Percentiles rank a stretch among this genome's conserved stretches.
These are phyloP conservation scores for Bradypodion ventrale DNA, from an alignment of 2,797 vertebrate genomes.

Conservation along the genomic window DNA sequence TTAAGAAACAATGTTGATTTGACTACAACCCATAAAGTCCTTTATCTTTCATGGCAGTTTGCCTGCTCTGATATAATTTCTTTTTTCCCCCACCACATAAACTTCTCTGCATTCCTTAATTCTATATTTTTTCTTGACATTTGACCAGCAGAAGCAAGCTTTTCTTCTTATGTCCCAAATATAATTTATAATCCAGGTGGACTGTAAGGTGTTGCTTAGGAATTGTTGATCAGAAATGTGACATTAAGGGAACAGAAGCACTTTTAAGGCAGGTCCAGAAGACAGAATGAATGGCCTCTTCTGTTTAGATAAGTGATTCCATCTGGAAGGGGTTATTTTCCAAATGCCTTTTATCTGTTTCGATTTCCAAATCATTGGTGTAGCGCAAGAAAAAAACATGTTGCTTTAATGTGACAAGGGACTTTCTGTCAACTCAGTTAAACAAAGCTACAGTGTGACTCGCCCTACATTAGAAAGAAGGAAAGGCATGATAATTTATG, in stretches of 20 bases:
- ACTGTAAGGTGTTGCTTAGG: conserved; percentile 17
- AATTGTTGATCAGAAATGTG: conserved; percentile 1
- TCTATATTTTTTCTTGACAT: not conserved
- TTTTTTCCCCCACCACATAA: not conserved
- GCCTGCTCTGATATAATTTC: not conserved
- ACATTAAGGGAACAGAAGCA: not conserved
- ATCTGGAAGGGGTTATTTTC: conserved; percentile 50
- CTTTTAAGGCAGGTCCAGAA: conserved; percentile 15
- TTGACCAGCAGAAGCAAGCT: not conserved
- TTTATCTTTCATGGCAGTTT: not conserved
- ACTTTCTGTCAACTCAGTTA: conserved; percentile 13
- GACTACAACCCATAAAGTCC: not conserved
- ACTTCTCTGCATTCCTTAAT: not conserved
- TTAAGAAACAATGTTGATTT: not conserved
- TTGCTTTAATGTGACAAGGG: conserved; percentile 6
- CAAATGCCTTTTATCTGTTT: conserved; percentile 40
- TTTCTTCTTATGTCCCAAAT: not conserved
- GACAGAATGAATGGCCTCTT: conserved; percentile 4
- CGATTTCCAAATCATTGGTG: conserved; percentile 15
- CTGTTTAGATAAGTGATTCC: conserved; percentile 1
- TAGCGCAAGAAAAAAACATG: conserved; percentile 18
- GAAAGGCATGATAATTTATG: not conserved
- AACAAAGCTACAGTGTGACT: not conserved
- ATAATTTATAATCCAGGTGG: conserved; percentile 8
- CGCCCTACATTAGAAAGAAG: conserved; percentile 3